Evolutionary conservation across 2,888 invertebrate genomes (phyloP), one percentile per base, ranked within the genome.

Genomic region (Mongoloraphidia duomilia): DNA sequence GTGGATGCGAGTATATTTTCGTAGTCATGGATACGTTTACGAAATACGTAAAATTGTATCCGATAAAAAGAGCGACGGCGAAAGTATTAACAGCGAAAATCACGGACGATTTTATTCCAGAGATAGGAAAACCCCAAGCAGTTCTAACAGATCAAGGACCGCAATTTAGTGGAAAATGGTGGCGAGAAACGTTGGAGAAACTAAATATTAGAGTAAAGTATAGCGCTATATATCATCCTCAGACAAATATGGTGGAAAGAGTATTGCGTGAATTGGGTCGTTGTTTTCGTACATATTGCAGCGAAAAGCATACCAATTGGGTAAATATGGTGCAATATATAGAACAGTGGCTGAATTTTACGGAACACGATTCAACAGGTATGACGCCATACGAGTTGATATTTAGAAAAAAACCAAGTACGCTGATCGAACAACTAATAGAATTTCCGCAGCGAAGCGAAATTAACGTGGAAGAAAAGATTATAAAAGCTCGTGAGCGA

Each of bases 21-120:
- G 58, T 60, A 1, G 47, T 54, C 6, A 49, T 59, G 2, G 57
- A 59, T 43, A 34, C 44, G 9, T 59, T 59, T 43, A 53, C 54
- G 8, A 59, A 59, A 47, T 57, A 52, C 47, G 51, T 58, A 8
- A 51, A 49, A 42, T 35, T 58, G 4, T 60, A 57, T 44, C 50
- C 57, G 2, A 14, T 55, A 8, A 51, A 50, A 39, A 41, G 51
- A 41, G 59, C 56, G 2, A 53, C 49, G 3, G 56, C 58, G 1
- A 34, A 26, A 44, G 46, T 42, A 12, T 51, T 53, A 8, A 50
- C 52, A 2, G 42, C 45, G 1, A 51, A 46, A 39, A 35, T 53
- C 44, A 12, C 53, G 2, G 10, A 53, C 1, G 49, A 54, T 26
- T 54, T 50, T n/a, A n/a, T n/a, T n/a, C n/a, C n/a, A n/a, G n/a